A percentile compares a stretch with the other conserved stretches of the same genome.
phyloP scores from a whole-genome alignment of 30 jellyfish, hydroid and myxozoan species.

The Haliclystus octoradiatus region DNA sequence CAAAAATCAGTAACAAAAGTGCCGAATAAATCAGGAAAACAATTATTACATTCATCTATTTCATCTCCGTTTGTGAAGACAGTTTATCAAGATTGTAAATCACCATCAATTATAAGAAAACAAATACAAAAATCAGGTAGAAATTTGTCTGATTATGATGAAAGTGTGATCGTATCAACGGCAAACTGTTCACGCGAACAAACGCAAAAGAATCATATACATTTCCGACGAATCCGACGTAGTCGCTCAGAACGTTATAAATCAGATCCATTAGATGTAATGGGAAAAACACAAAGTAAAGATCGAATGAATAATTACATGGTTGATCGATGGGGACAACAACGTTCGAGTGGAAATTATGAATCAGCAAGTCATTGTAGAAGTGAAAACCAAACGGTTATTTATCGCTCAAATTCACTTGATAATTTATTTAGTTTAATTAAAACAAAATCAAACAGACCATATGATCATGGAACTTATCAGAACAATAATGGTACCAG shows the following conservation, averaged over 20 bases:
- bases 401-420: background rate
- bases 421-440: background rate
- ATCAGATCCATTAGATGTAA: background rate
- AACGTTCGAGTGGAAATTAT: background rate
- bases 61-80: background rate
- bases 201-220: background rate
- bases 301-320: background rate
- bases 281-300: background rate
- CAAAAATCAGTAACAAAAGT: background rate
- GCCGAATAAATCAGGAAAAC: too few relatives aligned
- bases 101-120: background rate
- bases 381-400: background rate
- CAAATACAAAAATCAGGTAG: background rate
- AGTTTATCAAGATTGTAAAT: background rate
- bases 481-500: background rate
- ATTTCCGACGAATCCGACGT: background rate
- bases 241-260: background rate
- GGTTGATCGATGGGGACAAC: background rate
- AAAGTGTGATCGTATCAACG: background rate
- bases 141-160: background rate
- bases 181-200: background rate
- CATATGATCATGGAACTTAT: background rate
- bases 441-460: background rate
- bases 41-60: too few relatives aligned
- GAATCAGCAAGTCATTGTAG: background rate